Conservation (phyloP, 2,888 invertebrate genomes). For the Limenitis camilla region DNA sequence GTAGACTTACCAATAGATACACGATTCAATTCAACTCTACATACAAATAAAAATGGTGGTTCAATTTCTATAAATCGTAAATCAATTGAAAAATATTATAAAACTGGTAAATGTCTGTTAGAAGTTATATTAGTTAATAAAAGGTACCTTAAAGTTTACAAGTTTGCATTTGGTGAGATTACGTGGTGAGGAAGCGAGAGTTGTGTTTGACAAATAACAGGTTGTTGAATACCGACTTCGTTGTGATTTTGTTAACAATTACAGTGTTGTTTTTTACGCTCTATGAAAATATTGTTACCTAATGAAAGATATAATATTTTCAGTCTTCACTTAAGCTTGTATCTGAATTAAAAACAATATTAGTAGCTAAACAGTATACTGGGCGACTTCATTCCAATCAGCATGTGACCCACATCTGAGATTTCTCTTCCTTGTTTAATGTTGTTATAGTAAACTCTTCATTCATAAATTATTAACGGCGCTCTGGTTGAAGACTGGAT, state of each 20-base stretch:
- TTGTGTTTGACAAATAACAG: conserved; percentile 71
- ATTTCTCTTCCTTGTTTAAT: conserved; percentile 68
- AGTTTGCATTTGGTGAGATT: conserved; percentile 45
- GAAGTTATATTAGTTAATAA: conserved; percentile 39
- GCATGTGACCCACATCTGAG: conserved; percentile 73
- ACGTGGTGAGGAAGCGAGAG: conserved; percentile 54
- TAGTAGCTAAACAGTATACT: conserved; percentile 33
- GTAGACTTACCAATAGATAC: conserved; percentile 33
- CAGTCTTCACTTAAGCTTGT: conserved; percentile 6
- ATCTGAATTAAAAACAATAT: conserved; percentile 24
- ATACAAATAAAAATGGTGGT: conserved; percentile 74
- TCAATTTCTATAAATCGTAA: conserved; percentile 56
- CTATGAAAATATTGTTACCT: conserved; percentile 30
- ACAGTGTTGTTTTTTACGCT: conserved; percentile 45
- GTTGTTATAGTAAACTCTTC: conserved; percentile 36
- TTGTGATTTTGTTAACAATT: conserved; percentile 50
- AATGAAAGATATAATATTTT: conserved; percentile 2
- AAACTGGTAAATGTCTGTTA: conserved; percentile 31
- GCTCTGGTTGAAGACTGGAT: conserved; percentile 10
- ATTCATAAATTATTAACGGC: conserved; percentile 25
- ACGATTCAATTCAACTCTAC: conserved; percentile 54
- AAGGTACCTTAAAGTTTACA: conserved; percentile 30
- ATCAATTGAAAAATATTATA: conserved; percentile 42
- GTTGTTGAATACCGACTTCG: conserved; percentile 72
- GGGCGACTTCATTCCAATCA: conserved; percentile 56